Conservation (phyloP, 1,140 invertebrate species). For the Lasaia peninsularis region DNA sequence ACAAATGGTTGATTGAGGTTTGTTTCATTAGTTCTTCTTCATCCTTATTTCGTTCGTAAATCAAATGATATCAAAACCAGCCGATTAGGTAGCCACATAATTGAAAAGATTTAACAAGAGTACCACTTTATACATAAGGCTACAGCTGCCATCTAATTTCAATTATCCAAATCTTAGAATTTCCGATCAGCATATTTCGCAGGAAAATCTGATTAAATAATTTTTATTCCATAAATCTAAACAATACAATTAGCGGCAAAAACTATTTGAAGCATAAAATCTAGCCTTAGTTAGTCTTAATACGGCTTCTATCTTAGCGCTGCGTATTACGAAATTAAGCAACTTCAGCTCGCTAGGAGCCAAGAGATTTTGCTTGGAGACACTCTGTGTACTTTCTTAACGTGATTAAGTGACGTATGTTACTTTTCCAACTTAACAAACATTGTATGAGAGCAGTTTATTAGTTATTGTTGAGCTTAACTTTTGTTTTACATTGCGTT, state of each 20-base stretch:
- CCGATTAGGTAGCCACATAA: no score
- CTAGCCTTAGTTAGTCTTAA: background rate
- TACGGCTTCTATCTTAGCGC: background rate
- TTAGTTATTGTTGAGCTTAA: background rate
- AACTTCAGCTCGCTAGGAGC: conserved; percentile 4
- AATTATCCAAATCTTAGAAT: no score
- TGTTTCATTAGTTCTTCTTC: no score
- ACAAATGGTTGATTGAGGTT: no score
- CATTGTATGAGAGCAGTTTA: conserved; percentile 3
- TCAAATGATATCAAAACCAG: no score
- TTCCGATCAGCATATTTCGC: no score
- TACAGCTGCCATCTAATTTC: no score
- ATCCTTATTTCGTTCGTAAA: no score
- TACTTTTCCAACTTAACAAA: conserved; percentile 1
- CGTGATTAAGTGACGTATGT: conserved; percentile 9
- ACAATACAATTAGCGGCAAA: background rate
- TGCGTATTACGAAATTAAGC: conserved; percentile 7
- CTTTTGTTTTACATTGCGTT: background rate
- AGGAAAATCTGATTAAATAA: no score
- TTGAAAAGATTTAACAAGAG: no score
- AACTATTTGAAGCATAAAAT: background rate
- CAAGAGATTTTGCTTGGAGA: conserved; percentile 10
- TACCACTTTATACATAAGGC: no score
- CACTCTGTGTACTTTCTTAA: conserved; percentile 6
- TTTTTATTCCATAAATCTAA: background rate